Percentiles rank a stretch among this genome's conserved stretches.
Conservation (phyloP, 2,113 vertebrate species). For the Planiliza haematocheilus region DNA sequence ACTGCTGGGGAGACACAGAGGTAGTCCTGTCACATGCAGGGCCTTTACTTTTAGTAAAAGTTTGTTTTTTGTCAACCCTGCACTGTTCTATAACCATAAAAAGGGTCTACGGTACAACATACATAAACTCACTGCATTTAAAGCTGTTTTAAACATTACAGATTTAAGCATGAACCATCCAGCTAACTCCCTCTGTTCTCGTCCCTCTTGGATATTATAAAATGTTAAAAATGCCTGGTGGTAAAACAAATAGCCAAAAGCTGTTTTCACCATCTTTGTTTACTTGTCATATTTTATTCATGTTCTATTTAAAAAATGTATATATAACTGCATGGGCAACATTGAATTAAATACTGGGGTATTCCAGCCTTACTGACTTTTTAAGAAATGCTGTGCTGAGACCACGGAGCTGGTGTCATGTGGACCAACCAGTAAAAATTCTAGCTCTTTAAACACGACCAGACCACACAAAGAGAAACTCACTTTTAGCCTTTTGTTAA, state of each 20-base stretch:
- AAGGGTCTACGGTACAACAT: neutral
- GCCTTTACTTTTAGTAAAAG: neutral
- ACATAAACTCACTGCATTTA: neutral
- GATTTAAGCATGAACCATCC: constrained; percentile 22
- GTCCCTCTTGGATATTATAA: constrained; percentile 48
- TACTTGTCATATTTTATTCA: constrained; percentile 63
- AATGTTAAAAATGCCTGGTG: constrained; percentile 48
- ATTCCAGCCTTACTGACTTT: neutral
- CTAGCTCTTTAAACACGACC: neutral
- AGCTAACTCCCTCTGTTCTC: neutral
- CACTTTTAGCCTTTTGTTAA: neutral
- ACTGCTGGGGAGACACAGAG: neutral
- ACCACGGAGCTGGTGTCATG: constrained; percentile 1
- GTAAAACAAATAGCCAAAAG: constrained; percentile 55
- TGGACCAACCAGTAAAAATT: constrained; percentile 11
- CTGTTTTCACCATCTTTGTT: constrained; percentile 50
- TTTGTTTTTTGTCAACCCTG: too few species aligned
- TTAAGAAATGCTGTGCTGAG: constrained; percentile 9
- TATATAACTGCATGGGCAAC: neutral
- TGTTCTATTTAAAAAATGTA: constrained; percentile 12
- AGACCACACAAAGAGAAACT: neutral
- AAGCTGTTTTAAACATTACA: constrained; percentile 26
- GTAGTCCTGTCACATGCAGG: neutral
- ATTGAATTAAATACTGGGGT: constrained; percentile 9
- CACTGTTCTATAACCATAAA: too few species aligned